phyloP scores from a whole-genome alignment of 2,797 vertebrate species.

The Alcedo quadribrachys region DNA sequence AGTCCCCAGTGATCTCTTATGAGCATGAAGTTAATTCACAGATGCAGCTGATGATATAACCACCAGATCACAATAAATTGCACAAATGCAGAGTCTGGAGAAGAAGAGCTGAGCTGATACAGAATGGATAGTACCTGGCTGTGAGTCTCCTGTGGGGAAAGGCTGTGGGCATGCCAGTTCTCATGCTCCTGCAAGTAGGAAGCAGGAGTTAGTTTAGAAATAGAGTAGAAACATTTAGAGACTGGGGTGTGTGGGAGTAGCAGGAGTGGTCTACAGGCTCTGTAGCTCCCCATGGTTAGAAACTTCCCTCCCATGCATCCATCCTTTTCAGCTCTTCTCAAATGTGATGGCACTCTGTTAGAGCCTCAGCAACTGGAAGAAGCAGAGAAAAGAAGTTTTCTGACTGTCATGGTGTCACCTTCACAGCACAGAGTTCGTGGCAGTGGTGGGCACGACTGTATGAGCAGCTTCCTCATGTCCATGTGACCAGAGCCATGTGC shows the following conservation, averaged over 20 bases:
- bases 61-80: not conserved
- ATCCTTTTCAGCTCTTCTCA: not conserved
- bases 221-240: not conserved
- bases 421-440: not conserved
- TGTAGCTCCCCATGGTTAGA: not conserved
- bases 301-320: not conserved
- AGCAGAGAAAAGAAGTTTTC: not conserved
- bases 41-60: not conserved
- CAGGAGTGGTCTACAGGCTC: not conserved
- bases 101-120: not conserved
- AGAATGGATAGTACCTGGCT: not conserved
- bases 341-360: not conserved
- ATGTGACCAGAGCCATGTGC: not conserved
- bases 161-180: not conserved
- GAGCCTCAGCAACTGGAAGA: not conserved
- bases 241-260: not conserved
- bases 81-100: not conserved
- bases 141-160: not conserved
- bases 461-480: not conserved
- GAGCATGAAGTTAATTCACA: not conserved
- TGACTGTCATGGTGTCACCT: not conserved
- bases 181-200: not conserved
- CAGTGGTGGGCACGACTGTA: not conserved
- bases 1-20: not conserved
- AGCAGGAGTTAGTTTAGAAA: not conserved